phyloP scores from a whole-genome alignment of 2,113 vertebrate species.

The Oryzias curvinotus region DNA sequence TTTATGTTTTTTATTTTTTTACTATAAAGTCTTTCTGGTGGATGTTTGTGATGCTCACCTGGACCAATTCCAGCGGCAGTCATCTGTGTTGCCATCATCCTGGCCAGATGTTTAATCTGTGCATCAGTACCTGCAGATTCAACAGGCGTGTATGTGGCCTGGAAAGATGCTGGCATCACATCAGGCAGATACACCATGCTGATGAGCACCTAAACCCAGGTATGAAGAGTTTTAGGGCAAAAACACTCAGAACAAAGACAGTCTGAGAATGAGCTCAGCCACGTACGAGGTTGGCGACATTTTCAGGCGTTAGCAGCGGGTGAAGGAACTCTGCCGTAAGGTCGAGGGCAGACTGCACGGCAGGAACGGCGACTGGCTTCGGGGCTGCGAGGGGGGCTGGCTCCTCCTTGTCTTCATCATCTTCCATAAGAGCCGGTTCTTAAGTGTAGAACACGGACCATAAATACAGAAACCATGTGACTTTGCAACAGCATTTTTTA shows the following conservation, averaged over 20 bases:
- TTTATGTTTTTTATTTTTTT: neutral
- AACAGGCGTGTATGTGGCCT: constrained; percentile 94
- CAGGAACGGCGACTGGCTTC: constrained; percentile 74
- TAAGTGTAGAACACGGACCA: neutral
- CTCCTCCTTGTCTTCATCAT: constrained; percentile 94
- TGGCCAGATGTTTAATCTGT: constrained; percentile 89
- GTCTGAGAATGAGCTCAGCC: accelerated
- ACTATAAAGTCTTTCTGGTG: neutral
- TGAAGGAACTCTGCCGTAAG: constrained; percentile 89
- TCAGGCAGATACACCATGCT: constrained; percentile 98
- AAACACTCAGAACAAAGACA: accelerated
- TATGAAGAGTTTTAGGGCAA: neutral
- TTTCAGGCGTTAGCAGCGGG: constrained; percentile 85
- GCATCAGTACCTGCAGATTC: constrained; percentile 94
- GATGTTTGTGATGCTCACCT: constrained; percentile 62
- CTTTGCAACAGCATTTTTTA: no score
- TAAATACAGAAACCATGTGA: neutral
- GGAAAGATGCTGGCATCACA: constrained; percentile 94
- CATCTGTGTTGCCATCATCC: constrained; percentile 93
- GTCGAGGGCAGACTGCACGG: constrained; percentile 85
- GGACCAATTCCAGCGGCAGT: constrained; percentile 84
- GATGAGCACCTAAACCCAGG: constrained; percentile 86
- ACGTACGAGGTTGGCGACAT: constrained; percentile 91
- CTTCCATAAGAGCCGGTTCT: constrained; percentile 87
- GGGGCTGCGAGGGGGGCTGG: constrained; percentile 53